These are phyloP conservation scores for Drosophila lacertosa DNA, from an alignment of 1,140 invertebrate species.

Conservation along the genomic window DNA sequence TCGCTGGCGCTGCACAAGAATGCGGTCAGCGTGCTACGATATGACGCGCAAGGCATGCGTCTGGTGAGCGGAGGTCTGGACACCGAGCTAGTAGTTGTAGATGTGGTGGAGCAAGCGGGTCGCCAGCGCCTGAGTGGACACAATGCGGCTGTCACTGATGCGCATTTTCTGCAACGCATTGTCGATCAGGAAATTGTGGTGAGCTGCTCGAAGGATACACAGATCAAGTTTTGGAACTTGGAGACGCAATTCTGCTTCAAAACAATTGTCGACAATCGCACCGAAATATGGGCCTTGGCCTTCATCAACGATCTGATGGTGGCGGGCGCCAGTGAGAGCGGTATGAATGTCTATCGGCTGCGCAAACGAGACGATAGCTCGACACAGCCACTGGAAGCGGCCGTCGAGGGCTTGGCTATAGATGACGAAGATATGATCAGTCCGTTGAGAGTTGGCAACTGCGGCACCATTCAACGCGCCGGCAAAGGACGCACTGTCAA, in stretches of 20 bases:
- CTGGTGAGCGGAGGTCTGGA: constrained; percentile 86
- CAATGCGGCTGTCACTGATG: constrained; percentile 95
- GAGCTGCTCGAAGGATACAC: constrained; percentile 96
- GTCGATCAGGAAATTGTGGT: constrained; percentile 88
- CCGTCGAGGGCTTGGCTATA: constrained; percentile 85
- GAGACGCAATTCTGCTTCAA: constrained; percentile 97
- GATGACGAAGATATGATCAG: constrained; percentile 84
- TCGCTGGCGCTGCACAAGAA: constrained; percentile 95
- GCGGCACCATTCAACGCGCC: constrained; percentile 90
- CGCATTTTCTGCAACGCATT: constrained; percentile 90
- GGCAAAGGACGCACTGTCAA: constrained; percentile 90
- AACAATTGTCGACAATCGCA: constrained; percentile 92
- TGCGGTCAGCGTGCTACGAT: constrained; percentile 90
- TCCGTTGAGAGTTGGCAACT: constrained; percentile 89
- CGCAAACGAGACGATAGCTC: constrained; percentile 84
- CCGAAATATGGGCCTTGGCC: constrained; percentile 93
- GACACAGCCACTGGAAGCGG: constrained; percentile 85
- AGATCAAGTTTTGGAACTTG: constrained; percentile 99
- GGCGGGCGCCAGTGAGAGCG: constrained; percentile 93
- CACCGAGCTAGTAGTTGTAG: constrained; percentile 97
- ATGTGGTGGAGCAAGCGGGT: constrained; percentile 95
- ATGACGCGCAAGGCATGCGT: constrained; percentile 87
- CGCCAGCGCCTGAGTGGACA: constrained; percentile 95
- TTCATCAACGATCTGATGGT: constrained; percentile 93
- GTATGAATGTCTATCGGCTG: constrained; percentile 93